Evolutionary conservation across 1,140 invertebrate species (phyloP).

Genomic region (Drosophila varians): DNA sequence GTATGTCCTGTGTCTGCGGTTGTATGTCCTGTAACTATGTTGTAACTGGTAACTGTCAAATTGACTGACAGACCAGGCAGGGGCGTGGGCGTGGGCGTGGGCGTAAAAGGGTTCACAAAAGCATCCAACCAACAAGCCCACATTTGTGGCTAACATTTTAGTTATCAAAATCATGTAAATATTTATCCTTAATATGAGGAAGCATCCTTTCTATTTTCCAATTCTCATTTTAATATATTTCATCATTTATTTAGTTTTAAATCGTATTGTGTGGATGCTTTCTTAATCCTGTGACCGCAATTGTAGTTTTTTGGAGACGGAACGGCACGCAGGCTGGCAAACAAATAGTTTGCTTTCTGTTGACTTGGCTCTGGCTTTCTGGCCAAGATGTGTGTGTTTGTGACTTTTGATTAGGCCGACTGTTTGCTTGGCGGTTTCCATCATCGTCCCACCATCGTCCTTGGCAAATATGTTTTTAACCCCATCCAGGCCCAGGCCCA

Average conservation of each 20-base stretch:
- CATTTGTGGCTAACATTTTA: background rate
- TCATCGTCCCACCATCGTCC: conserved; percentile 48
- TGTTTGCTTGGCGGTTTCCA: conserved; percentile 70
- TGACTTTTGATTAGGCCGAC: conserved; percentile 76
- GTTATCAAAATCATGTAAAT: background rate
- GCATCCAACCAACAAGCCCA: background rate
- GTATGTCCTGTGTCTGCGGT: conserved; percentile 13
- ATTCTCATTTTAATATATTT: background rate
- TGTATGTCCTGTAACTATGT: conserved; percentile 63
- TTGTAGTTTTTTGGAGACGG: conserved; percentile 3
- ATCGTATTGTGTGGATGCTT: background rate
- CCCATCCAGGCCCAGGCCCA: conserved; percentile 9
- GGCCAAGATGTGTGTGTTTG: conserved; percentile 64
- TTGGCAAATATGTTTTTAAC: conserved; percentile 64
- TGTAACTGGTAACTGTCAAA: conserved; percentile 77
- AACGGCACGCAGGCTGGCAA: conserved; percentile 47
- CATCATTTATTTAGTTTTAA: background rate
- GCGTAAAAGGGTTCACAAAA: no score
- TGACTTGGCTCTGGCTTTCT: conserved; percentile 66
- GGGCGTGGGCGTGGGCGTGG: conserved; percentile 11
- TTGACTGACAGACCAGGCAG: conserved; percentile 66
- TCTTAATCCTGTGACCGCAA: background rate
- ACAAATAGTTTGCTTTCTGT: conserved; percentile 78
- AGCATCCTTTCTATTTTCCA: no score
- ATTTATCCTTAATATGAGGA: no score